Conservation (phyloP, 2,113 vertebrate genomes). For the Istiophorus platypterus region DNA sequence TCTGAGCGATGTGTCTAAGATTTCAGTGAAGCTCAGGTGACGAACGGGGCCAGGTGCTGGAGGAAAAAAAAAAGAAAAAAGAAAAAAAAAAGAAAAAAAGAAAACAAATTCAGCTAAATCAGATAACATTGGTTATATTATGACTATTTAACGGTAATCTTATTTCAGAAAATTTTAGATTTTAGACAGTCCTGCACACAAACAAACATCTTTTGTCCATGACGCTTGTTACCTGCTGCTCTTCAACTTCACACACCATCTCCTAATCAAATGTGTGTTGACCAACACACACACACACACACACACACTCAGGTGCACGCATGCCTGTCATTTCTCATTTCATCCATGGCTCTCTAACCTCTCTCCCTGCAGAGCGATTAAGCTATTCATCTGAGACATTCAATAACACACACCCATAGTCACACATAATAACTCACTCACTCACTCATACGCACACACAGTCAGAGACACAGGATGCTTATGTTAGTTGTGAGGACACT, state of each 20-base stretch:
- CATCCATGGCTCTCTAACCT: slow-evolving; percentile 69
- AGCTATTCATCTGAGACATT: slow-evolving; percentile 79
- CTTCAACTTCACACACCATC: slow-evolving; percentile 35
- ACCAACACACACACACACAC: slow-evolving; percentile 36
- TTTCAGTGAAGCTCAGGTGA: slow-evolving; percentile 94
- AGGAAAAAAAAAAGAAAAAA: neutral
- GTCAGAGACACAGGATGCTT: slow-evolving; percentile 7
- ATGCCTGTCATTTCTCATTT: slow-evolving; percentile 68
- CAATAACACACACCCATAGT: slow-evolving; percentile 68
- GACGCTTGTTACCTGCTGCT: slow-evolving; percentile 11
- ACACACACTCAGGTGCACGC: slow-evolving; percentile 15
- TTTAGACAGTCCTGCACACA: neutral
- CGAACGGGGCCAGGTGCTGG: slow-evolving; percentile 92
- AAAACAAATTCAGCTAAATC: slow-evolving; percentile 8
- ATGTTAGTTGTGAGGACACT: too few species aligned
- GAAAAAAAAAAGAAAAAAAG: neutral
- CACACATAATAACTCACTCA: slow-evolving; percentile 9
- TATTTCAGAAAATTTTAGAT: neutral
- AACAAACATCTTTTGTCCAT: neutral
- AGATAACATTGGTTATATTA: neutral
- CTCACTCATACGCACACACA: slow-evolving; percentile 23
- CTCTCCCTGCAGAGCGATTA: slow-evolving; percentile 74
- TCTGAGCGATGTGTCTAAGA: slow-evolving; percentile 95
- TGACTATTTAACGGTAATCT: neutral
- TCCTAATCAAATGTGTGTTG: slow-evolving; percentile 58